phyloP scores from a whole-genome alignment of 2,888 invertebrate genomes.

The Leucophenga montana region DNA sequence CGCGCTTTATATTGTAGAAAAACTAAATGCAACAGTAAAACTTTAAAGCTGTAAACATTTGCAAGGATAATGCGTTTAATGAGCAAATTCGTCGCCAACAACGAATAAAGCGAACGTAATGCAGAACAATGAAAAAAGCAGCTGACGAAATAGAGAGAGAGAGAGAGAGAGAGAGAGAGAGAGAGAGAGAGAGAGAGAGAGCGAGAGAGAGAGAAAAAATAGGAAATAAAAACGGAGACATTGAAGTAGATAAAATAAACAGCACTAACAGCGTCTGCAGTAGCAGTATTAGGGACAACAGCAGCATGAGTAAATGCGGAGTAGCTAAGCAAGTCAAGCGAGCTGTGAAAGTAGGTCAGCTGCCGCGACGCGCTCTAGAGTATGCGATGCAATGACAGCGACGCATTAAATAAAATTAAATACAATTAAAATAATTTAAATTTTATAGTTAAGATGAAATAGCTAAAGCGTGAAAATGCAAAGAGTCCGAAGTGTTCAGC shows the following conservation, averaged over 20 bases:
- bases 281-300: constrained; percentile 6
- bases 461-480: not conserved
- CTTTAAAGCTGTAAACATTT: too few relatives aligned
- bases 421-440: constrained; percentile 53
- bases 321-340: too few relatives aligned
- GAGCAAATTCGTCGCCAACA: too few relatives aligned
- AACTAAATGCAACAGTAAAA: too few relatives aligned
- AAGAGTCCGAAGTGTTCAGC: not conserved
- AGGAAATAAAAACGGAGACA: constrained; percentile 23
- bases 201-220: constrained; percentile 31
- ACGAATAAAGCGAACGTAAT: too few relatives aligned
- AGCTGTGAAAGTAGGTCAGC: too few relatives aligned
- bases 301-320: not conserved
- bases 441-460: constrained; percentile 21
- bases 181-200: constrained; percentile 31
- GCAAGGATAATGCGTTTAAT: too few relatives aligned
- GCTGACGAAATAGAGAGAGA: constrained; percentile 51
- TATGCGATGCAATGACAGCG: constrained; percentile 56
- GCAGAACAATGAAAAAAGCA: too few relatives aligned
- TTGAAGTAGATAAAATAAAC: constrained; percentile 59
- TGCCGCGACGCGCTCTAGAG: constrained; percentile 44
- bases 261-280: constrained; percentile 21
- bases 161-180: constrained; percentile 18
- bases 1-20: too few relatives aligned
- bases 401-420: constrained; percentile 51